Evolutionary conservation across 2,888 invertebrate species (phyloP).

Genomic region (Auanema sp.): DNA sequence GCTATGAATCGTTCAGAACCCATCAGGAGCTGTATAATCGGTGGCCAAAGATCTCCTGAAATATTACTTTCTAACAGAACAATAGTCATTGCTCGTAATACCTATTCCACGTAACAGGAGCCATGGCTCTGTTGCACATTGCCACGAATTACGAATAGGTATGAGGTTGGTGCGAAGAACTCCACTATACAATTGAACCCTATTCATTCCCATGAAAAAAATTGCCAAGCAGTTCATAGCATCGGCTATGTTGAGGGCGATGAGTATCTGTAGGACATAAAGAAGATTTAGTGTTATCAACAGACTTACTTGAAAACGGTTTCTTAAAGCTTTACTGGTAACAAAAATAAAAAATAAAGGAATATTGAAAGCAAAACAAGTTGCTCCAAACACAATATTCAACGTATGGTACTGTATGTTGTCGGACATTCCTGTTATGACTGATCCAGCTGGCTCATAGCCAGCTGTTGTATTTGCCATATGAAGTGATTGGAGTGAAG

Average conservation of each 20-base stretch:
- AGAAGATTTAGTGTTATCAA: too few species aligned
- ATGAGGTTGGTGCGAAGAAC: conserved; percentile 23
- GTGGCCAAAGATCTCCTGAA: conserved; percentile 44
- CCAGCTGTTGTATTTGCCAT: too few species aligned
- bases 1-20: conserved; percentile 34
- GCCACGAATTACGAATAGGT: conserved; percentile 29
- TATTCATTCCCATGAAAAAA: conserved; percentile 45
- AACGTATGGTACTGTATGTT: conserved; percentile 12
- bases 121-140: conserved; percentile 44
- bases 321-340: conserved; percentile 20
- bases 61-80: too few species aligned
- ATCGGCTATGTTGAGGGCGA: conserved; percentile 42
- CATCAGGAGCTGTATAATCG: conserved; percentile 39
- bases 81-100: too few species aligned
- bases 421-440: background rate
- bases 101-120: conserved; percentile 38
- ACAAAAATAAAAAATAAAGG: conserved; percentile 27
- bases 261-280: conserved; percentile 41
- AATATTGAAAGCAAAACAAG: conserved; percentile 32
- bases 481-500: too few species aligned
- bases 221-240: conserved; percentile 44
- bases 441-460: too few species aligned
- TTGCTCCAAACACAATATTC: conserved; percentile 33
- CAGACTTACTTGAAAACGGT: conserved; percentile 1
- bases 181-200: conserved; percentile 36